Conservation (phyloP, 2,888 invertebrate species). For the Nymphalis urticae region DNA sequence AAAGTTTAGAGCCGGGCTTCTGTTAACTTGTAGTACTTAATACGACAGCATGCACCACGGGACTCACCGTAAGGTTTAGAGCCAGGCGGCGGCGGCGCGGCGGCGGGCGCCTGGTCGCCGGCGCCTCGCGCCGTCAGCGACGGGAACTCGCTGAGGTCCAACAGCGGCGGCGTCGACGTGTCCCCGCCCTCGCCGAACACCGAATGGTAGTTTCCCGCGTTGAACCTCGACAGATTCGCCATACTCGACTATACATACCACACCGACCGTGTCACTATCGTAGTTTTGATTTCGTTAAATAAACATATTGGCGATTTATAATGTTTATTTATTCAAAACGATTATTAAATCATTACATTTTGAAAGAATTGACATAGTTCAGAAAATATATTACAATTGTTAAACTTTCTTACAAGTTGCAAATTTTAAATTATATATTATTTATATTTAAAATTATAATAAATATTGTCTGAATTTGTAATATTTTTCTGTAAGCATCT, state of each 20-base stretch:
- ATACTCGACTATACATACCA: conserved; percentile 78
- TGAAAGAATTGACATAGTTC: not conserved
- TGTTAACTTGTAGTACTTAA: not conserved
- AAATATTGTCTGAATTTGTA: no score
- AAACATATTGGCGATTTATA: not conserved
- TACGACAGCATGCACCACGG: not conserved
- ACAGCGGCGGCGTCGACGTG: conserved; percentile 90
- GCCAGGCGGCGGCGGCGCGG: conserved; percentile 93
- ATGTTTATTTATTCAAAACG: conserved; percentile 1
- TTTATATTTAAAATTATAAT: no score
- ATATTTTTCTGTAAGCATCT: no score
- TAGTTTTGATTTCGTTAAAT: not conserved
- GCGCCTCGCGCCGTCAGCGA: conserved; percentile 93
- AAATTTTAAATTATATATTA: no score
- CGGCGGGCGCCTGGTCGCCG: conserved; percentile 88
- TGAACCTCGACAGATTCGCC: conserved; percentile 83
- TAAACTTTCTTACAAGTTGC: no score
- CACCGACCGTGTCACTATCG: conserved; percentile 26
- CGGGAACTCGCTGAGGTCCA: conserved; percentile 96
- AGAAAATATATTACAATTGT: not conserved
- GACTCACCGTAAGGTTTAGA: conserved; percentile 92
- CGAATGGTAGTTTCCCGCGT: conserved; percentile 89
- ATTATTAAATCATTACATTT: not conserved
- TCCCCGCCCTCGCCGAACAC: conserved; percentile 90
- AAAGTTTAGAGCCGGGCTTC: conserved; percentile 3